These are phyloP conservation scores for Salpingus planirostris DNA, from an alignment of 2,888 invertebrate species.

Conservation along the genomic window DNA sequence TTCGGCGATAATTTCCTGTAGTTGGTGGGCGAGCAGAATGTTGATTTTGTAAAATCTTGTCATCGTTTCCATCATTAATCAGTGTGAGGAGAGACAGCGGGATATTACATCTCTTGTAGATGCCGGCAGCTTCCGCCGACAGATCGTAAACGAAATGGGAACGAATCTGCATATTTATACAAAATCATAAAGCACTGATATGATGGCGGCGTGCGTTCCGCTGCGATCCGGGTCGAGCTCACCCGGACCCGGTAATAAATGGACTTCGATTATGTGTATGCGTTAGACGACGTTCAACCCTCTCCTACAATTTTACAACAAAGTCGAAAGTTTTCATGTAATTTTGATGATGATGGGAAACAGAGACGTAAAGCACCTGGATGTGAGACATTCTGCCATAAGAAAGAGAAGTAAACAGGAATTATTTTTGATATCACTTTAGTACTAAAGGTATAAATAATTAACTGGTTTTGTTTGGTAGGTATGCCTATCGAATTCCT, in stretches of 20 bases:
- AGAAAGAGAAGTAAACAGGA: no score
- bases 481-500: no score
- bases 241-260: slow-evolving; percentile 11
- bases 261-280: slow-evolving; percentile 13
- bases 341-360: no score
- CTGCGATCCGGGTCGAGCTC: no score
- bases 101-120: slow-evolving; percentile 40
- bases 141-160: slow-evolving; percentile 37
- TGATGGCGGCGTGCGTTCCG: slow-evolving; percentile 12
- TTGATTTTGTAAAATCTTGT: slow-evolving; percentile 30
- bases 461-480: no score
- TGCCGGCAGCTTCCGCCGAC: slow-evolving; percentile 35
- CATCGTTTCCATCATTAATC: slow-evolving; percentile 38
- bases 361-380: no score
- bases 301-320: no score
- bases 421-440: no score
- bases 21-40: slow-evolving; percentile 24
- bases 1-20: slow-evolving; percentile 32
- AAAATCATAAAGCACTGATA: slow-evolving; percentile 29
- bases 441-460: no score
- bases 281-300: no score
- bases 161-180: slow-evolving; percentile 40
- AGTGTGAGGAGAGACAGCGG: slow-evolving; percentile 36
- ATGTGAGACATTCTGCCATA: no score
- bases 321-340: no score